Conservation (phyloP, 2,797 vertebrate species). For the Sebastes trivittatus region DNA sequence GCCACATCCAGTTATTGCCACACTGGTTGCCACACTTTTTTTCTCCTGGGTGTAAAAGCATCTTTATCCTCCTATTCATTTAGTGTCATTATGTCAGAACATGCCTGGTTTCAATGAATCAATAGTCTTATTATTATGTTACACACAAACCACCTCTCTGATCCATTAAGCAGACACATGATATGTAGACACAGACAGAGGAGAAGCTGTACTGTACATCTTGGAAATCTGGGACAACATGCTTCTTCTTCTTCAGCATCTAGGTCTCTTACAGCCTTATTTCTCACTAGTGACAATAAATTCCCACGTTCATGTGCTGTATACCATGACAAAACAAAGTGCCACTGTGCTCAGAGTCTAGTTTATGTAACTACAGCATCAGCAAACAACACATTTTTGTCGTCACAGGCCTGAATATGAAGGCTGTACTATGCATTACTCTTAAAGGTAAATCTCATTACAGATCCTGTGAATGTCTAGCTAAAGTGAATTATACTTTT, state of each 20-base stretch:
- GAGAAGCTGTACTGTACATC: slow-evolving; percentile 24
- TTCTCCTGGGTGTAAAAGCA: neutral
- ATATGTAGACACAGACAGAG: slow-evolving; percentile 15
- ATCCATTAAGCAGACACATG: slow-evolving; percentile 37
- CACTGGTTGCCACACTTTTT: neutral
- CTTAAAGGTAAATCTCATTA: slow-evolving; percentile 9
- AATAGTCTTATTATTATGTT: slow-evolving; percentile 6
- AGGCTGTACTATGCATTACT: slow-evolving; percentile 8
- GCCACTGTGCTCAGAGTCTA: neutral
- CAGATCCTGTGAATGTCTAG: neutral
- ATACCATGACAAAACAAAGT: neutral
- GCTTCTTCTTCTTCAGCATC: slow-evolving; percentile 24
- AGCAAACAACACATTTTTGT: slow-evolving; percentile 26
- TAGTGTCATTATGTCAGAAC: neutral
- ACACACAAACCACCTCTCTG: slow-evolving; percentile 4
- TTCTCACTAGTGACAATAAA: slow-evolving; percentile 17
- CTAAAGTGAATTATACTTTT: neutral
- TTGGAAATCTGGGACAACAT: slow-evolving; percentile 46
- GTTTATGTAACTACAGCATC: slow-evolving; percentile 7
- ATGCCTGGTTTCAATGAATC: neutral
- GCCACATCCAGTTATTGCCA: neutral
- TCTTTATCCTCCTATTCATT: neutral
- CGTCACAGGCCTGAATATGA: slow-evolving; percentile 43
- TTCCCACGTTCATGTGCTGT: neutral
- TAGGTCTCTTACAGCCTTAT: slow-evolving; percentile 30